Evolutionary conservation across 2,888 invertebrate genomes (phyloP).

Genomic region (Elysia crispata): DNA sequence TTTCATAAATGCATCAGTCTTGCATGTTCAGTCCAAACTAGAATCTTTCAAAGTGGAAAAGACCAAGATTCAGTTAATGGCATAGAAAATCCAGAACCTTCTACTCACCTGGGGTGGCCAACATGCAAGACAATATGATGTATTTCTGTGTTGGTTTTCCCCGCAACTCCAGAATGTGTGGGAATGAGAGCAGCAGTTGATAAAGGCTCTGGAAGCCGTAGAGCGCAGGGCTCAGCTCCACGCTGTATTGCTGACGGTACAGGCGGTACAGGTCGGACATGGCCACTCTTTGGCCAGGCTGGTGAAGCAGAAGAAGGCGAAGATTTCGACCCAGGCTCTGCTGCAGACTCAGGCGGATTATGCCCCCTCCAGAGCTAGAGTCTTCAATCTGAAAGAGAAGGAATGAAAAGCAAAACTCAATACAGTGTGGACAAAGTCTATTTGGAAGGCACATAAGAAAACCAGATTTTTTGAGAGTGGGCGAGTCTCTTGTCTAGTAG

Average conservation of each 20-base stretch:
- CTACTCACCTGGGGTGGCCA: neutral
- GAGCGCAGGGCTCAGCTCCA: slow-evolving; percentile 79
- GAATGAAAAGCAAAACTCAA: too few species aligned
- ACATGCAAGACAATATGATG: slow-evolving; percentile 59
- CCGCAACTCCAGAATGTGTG: slow-evolving; percentile 80
- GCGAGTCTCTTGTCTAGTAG: too few species aligned
- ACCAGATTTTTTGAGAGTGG: too few species aligned
- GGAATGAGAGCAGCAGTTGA: slow-evolving; percentile 80
- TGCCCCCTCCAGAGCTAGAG: slow-evolving; percentile 56
- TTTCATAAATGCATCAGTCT: too few species aligned
- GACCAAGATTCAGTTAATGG: too few species aligned
- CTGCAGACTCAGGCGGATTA: slow-evolving; percentile 72
- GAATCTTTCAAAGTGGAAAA: too few species aligned
- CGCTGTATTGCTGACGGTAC: slow-evolving; percentile 75
- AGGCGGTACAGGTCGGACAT: slow-evolving; percentile 69
- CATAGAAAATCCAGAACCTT: too few species aligned
- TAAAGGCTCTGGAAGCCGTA: slow-evolving; percentile 80
- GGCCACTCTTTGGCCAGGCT: slow-evolving; percentile 77
- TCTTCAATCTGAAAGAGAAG: slow-evolving; percentile 43
- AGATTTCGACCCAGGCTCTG: slow-evolving; percentile 81
- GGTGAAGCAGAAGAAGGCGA: slow-evolving; percentile 79
- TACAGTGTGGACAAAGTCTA: too few species aligned
- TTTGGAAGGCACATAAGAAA: too few species aligned
- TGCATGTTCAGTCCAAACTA: too few species aligned
- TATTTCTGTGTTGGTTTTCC: slow-evolving; percentile 75